Evolutionary conservation across 2,113 vertebrate species (phyloP).

Genomic region (Rhinopomastus cyanomelas): DNA sequence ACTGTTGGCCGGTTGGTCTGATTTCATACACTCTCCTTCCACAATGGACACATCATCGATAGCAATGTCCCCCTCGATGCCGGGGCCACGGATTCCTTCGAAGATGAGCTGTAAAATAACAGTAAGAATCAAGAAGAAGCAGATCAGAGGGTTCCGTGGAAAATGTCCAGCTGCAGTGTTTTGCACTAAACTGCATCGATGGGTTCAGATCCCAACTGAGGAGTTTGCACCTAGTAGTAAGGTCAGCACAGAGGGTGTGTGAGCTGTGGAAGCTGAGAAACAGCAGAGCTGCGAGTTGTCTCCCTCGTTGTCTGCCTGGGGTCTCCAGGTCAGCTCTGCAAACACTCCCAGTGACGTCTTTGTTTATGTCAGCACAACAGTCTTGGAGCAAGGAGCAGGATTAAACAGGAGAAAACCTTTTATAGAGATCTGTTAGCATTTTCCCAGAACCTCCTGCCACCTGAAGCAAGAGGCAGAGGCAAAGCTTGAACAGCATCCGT

Average conservation of each 20-base stretch:
- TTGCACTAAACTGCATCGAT: rapidly evolving
- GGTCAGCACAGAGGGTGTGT: not conserved
- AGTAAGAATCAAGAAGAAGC: not conserved
- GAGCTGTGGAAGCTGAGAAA: not conserved
- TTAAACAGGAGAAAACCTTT: not conserved
- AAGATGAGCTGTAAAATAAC: conserved; percentile 88
- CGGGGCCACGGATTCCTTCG: conserved; percentile 92
- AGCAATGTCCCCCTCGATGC: conserved; percentile 98
- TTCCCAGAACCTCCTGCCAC: not conserved
- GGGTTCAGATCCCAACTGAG: rapidly evolving
- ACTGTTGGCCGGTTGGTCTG: conserved; percentile 88
- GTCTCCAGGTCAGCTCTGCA: not conserved
- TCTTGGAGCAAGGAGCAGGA: not conserved
- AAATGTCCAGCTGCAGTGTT: rapidly evolving
- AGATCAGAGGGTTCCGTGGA: not conserved
- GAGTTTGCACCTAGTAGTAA: rapidly evolving
- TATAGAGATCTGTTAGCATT: not conserved
- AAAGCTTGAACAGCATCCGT: not conserved
- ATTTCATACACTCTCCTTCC: conserved; percentile 91
- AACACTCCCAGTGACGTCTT: too few relatives aligned
- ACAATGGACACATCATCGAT: conserved; percentile 94
- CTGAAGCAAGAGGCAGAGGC: rapidly evolving
- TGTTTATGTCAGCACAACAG: rapidly evolving
- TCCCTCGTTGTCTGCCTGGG: not conserved
- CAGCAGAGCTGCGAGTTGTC: not conserved